These are phyloP conservation scores for Drosophila hydei DNA, from an alignment of 1,140 invertebrate genomes.

Conservation along the genomic window DNA sequence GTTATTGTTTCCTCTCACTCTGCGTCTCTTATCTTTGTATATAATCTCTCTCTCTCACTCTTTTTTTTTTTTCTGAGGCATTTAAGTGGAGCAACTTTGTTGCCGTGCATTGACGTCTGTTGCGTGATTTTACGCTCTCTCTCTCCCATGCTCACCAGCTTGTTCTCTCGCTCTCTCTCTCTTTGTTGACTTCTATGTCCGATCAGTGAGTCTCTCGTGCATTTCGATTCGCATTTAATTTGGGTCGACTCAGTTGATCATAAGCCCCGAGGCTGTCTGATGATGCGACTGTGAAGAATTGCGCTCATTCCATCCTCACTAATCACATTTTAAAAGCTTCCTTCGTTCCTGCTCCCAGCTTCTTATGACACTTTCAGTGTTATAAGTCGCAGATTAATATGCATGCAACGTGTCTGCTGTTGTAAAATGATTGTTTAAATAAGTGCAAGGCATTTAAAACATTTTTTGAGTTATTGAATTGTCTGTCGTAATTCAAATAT, in stretches of 20 bases:
- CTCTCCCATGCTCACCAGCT: slow-evolving; percentile 2
- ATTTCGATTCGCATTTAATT: slow-evolving; percentile 33
- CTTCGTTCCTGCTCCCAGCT: slow-evolving; percentile 27
- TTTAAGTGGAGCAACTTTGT: slow-evolving; percentile 66
- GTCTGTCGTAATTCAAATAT: neutral
- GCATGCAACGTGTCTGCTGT: too few species aligned
- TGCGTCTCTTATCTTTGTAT: slow-evolving; percentile 9
- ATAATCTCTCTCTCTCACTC: slow-evolving; percentile 28
- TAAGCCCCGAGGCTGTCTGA: slow-evolving; percentile 1
- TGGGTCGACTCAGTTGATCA: slow-evolving; percentile 37
- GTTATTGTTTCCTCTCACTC: slow-evolving; percentile 5
- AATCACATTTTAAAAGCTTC: slow-evolving; percentile 54
- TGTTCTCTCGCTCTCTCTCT: neutral
- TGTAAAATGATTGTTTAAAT: too few species aligned
- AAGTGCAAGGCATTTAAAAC: neutral
- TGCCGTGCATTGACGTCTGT: slow-evolving; percentile 74
- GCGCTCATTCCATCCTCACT: slow-evolving; percentile 36
- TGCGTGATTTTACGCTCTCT: slow-evolving; percentile 1
- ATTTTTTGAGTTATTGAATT: neutral
- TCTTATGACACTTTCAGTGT: slow-evolving; percentile 7
- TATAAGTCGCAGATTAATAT: neutral
- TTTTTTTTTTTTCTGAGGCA: neutral
- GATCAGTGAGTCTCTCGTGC: neutral
- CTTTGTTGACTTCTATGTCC: neutral
- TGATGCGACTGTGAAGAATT: slow-evolving; percentile 8